These are phyloP conservation scores for Riparia riparia DNA, from an alignment of 2,113 vertebrate species.

Conservation along the genomic window DNA sequence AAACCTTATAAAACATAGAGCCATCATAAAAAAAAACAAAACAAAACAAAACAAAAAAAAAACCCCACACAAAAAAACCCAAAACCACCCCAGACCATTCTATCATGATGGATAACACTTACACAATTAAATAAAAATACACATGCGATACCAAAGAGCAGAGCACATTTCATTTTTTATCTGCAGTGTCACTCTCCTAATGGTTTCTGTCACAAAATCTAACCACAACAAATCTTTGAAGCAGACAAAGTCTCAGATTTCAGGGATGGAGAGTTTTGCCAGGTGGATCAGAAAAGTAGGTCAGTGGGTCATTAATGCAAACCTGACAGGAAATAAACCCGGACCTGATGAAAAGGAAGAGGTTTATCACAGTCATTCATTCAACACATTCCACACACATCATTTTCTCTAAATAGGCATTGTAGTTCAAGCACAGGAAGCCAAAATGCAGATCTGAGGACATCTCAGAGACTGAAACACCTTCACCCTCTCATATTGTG, in stretches of 20 bases:
- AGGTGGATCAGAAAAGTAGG: slow-evolving; percentile 73
- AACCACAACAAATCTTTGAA: slow-evolving; percentile 49
- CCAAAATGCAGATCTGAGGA: neutral
- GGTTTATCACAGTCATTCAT: neutral
- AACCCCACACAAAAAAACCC: too few species aligned
- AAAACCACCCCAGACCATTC: neutral
- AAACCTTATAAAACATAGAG: slow-evolving; percentile 23
- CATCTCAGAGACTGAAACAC: neutral
- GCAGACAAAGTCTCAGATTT: slow-evolving; percentile 22
- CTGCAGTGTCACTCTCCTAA: slow-evolving; percentile 42
- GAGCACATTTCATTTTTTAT: slow-evolving; percentile 46
- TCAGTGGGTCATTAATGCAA: slow-evolving; percentile 75
- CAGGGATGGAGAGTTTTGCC: slow-evolving; percentile 34
- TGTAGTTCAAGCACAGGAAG: neutral
- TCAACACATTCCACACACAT: neutral
- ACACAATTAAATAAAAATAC: slow-evolving; percentile 58
- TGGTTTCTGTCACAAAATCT: slow-evolving; percentile 61
- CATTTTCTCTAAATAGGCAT: neutral
- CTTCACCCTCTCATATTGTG: neutral
- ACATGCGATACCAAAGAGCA: neutral
- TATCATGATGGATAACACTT: slow-evolving; percentile 35
- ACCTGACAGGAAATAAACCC: slow-evolving; percentile 41
- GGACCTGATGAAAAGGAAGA: neutral
- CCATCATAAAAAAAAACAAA: neutral
- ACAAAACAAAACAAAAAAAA: too few species aligned